These are phyloP conservation scores for Panthera tigris DNA, from an alignment of 2,113 vertebrate species.

Conservation along the genomic window DNA sequence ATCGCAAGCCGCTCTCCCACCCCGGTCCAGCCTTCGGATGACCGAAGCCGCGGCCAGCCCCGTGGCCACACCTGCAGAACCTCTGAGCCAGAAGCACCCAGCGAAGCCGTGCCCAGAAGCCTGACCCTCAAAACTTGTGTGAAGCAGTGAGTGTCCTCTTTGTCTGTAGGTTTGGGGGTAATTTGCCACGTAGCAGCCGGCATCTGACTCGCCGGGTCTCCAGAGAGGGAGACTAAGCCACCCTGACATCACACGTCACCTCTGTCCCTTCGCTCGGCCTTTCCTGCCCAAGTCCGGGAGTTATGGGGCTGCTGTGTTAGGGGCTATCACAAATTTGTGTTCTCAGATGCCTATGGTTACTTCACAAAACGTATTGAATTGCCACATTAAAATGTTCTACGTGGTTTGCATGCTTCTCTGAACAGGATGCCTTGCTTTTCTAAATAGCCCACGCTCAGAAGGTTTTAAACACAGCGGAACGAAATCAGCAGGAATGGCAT, in stretches of 20 bases:
- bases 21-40: neutral
- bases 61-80: neutral
- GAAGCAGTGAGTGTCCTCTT: fast-evolving
- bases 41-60: fast-evolving
- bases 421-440: neutral
- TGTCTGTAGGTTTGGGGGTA: neutral
- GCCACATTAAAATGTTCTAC: neutral
- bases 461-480: neutral
- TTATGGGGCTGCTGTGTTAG: neutral
- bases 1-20: fast-evolving
- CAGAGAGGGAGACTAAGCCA: fast-evolving
- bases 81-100: neutral
- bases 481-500: neutral
- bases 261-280: fast-evolving
- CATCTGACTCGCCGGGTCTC: fast-evolving
- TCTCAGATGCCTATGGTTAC: neutral
- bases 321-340: neutral
- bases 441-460: neutral
- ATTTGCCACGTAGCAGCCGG: fast-evolving
- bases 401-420: neutral
- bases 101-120: fast-evolving
- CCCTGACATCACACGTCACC: fast-evolving
- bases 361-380: neutral
- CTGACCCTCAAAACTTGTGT: neutral
- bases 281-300: neutral